Evolutionary conservation across 2,797 vertebrate genomes (phyloP).

Genomic region (Pseudopleuronectes americanus): DNA sequence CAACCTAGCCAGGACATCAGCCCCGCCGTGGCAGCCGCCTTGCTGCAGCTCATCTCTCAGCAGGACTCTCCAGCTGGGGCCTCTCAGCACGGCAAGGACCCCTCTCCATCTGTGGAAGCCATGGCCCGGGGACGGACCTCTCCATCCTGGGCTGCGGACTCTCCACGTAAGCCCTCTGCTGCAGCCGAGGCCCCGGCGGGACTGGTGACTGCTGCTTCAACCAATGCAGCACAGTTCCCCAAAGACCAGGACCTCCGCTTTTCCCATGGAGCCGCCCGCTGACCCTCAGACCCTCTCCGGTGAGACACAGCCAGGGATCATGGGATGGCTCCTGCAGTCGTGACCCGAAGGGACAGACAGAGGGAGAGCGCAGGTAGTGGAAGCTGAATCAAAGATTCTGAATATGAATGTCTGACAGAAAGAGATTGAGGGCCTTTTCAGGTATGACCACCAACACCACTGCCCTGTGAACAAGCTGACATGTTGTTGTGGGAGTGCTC

Average conservation of each 20-base stretch:
- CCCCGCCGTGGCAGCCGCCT: conserved; percentile 89
- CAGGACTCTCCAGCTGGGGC: conserved; percentile 84
- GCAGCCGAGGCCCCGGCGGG: conserved; percentile 71
- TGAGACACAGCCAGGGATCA: conserved; percentile 64
- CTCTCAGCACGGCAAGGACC: conserved; percentile 64
- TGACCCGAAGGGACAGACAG: conserved; percentile 68
- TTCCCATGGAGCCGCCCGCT: conserved; percentile 82
- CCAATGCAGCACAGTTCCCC: conserved; percentile 88
- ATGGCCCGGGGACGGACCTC: conserved; percentile 54
- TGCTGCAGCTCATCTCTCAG: conserved; percentile 93
- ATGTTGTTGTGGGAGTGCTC: conserved; percentile 1
- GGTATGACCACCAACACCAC: conserved; percentile 20
- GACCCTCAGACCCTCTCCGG: conserved; percentile 70
- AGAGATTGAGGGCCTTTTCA: conserved; percentile 31
- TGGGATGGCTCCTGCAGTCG: conserved; percentile 67
- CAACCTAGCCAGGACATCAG: conserved; percentile 85
- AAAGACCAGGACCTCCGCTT: conserved; percentile 98
- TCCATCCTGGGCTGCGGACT: conserved; percentile 77
- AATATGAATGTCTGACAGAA: conserved; percentile 74
- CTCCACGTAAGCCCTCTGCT: conserved; percentile 82
- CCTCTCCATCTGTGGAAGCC: conserved; percentile 65
- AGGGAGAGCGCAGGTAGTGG: conserved; percentile 73
- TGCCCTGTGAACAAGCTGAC: conserved; percentile 23
- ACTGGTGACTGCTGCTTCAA: conserved; percentile 69
- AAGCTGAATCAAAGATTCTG: conserved; percentile 57